Evolutionary conservation across 2,888 invertebrate genomes (phyloP).

Genomic region (Thysanoteuthis rhombus): DNA sequence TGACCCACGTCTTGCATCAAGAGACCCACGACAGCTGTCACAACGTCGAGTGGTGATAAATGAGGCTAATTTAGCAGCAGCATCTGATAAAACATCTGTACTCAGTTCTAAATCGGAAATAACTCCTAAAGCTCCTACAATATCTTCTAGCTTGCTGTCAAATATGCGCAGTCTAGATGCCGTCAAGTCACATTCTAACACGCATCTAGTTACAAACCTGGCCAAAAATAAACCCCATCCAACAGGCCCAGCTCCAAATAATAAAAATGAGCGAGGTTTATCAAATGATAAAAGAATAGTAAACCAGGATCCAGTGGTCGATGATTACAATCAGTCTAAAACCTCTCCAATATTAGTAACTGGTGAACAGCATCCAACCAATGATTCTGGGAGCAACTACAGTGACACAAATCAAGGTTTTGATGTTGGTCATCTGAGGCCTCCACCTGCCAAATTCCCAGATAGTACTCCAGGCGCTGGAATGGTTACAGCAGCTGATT

Average conservation of each 20-base stretch:
- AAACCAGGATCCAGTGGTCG: background rate
- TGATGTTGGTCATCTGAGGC: background rate
- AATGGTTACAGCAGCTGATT: background rate
- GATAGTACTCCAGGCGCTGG: background rate
- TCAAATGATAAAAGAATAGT: background rate
- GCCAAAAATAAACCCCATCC: background rate
- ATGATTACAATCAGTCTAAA: background rate
- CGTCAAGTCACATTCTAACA: conserved; percentile 1
- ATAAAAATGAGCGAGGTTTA: background rate
- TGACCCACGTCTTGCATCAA: conserved; percentile 38
- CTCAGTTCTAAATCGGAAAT: background rate
- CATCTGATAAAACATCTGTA: background rate
- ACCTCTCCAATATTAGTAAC: background rate
- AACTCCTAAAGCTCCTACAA: background rate
- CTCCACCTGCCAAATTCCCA: background rate
- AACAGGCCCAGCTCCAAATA: background rate
- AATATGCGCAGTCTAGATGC: conserved; percentile 20
- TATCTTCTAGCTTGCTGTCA: background rate
- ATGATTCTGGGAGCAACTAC: background rate
- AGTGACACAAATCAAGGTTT: background rate
- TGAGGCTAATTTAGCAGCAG: background rate
- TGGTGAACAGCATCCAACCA: background rate
- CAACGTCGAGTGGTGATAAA: background rate
- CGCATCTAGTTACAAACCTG: background rate
- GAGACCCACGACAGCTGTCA: conserved; percentile 26